Evolutionary conservation across 2,113 vertebrate genomes (phyloP), one percentile per base, ranked within the genome.

Genomic region (Charina bottae): DNA sequence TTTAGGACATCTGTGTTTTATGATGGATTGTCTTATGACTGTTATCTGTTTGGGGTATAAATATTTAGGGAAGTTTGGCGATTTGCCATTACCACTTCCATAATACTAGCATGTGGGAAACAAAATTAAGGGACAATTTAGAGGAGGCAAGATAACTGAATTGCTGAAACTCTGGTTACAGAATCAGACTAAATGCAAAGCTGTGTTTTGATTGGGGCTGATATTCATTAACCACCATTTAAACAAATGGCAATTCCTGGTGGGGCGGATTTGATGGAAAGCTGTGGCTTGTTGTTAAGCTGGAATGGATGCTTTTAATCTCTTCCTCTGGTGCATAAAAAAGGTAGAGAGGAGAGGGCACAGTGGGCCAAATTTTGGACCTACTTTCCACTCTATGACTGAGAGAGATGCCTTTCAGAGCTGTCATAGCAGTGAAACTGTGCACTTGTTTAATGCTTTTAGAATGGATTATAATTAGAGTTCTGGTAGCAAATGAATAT

Each of bases 401-500:
- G 90, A 13, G 60, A 91, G 86, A 87, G 64, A 49, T 91, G 54
- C 49, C 33, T 89, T 92, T 93, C 86, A 3, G 92, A 59, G 0
- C 0, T 56, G 42, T 54, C 85, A 59, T 24, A 0, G 1, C 6
- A 13, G 0, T 28, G 9, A 62, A 83, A 62, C 83, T 37, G 0
- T 12, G 11, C 9, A 84, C 89, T 53, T 88, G 49, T 91, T 85
- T 64, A 95, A 7, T 56, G 24, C 83, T 93, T 85, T 64, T 85
- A 88, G 89, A 17, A 95, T 90, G 54, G 90, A 92, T 28, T 17
- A 23, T 91, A 92, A 91, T 89, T 95, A 90, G 56, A 92, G 6
- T 6, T 1, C 42, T 72, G 0, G 84, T 68, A 56, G 12, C 6
- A 13, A 93, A 93, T 64, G 2, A 95, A 33, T 64, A 89, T 54